Evolutionary conservation across 2,113 vertebrate genomes (phyloP), one percentile per base, ranked within the genome.

Genomic region (Trematomus loennbergii): DNA sequence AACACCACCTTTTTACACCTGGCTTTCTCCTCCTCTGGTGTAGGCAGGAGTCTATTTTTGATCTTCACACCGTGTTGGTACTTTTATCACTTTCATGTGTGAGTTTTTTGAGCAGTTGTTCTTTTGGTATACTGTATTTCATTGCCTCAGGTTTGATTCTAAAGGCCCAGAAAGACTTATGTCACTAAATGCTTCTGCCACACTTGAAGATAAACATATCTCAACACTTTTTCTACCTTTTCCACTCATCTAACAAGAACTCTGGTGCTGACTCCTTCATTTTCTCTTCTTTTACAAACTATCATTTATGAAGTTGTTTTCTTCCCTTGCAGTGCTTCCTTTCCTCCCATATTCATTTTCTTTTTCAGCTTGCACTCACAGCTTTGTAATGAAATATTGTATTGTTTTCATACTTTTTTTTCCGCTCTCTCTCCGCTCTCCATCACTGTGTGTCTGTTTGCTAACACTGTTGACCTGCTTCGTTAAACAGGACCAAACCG

Each of bases 401-500:
- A 16, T 67, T 82, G 11, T 77, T 53, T 59, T 53, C 3, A 5
- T n/a, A 4, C 29, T 72, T 55, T 29, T 29, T 29, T 13, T 17
- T 52, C 11, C 10, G 6, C 6, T 20, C 2, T 20, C 45, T 16
- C 13, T 53, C 4, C 8, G 0, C 3, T 61, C 11, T 40, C 45
- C 18, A 5, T 78, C n/a, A 12, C 66, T 15, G 4, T n/a, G 2
- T 63, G 9, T 74, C 20, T 46, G 57, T 65, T 52, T 61, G 25
- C 6, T 88, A 85, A 89, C 77, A 18, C 50, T 55, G 17, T 76
- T 63, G 12, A 65, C 53, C 70, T 73, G 45, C 76, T 85, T 71
- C 78, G 83, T 88, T 89, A 79, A 83, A 89, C 93, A 98, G 97
- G 97, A 87, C 97, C 97, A 85, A 99, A 98, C 94, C 96, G 97